Conservation (phyloP, 2,113 vertebrate genomes). For the Perca flavescens region DNA sequence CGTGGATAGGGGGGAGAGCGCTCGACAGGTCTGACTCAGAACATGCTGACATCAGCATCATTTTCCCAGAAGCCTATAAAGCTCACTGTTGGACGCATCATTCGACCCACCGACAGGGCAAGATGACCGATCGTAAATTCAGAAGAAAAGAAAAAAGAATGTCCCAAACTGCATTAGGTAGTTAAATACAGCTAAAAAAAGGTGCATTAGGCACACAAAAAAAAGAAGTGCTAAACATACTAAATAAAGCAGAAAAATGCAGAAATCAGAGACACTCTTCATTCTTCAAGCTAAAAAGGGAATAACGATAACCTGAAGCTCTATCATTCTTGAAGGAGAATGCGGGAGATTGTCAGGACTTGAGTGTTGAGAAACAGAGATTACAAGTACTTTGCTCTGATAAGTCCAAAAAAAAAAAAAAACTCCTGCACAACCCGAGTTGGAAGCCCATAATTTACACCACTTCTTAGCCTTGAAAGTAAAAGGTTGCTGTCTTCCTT, state of each 20-base stretch:
- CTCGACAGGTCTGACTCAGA: conserved; percentile 75
- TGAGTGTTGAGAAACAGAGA: conserved; percentile 30
- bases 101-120: conserved; percentile 43
- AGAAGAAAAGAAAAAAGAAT: not conserved
- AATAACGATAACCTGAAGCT: conserved; percentile 3
- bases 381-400: conserved; percentile 12
- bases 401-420: not conserved
- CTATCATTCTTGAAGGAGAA: conserved; percentile 3
- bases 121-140: conserved; percentile 49
- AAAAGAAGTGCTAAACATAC: not conserved
- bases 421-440: conserved; percentile 24
- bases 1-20: conserved; percentile 20
- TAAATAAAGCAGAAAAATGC: not conserved
- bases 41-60: conserved; percentile 77
- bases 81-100: conserved; percentile 59
- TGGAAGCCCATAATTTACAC: not conserved
- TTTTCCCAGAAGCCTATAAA: conserved; percentile 76
- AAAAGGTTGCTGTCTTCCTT: conserved; percentile 22
- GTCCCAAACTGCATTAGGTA: conserved; percentile 3
- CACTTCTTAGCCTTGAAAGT: conserved; percentile 6
- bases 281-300: not conserved
- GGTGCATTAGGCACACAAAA: not conserved
- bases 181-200: conserved; percentile 16
- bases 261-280: not conserved
- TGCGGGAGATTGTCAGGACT: conserved; percentile 13